Conservation (phyloP, 1,140 invertebrate species). For the Carposina sasakii region DNA sequence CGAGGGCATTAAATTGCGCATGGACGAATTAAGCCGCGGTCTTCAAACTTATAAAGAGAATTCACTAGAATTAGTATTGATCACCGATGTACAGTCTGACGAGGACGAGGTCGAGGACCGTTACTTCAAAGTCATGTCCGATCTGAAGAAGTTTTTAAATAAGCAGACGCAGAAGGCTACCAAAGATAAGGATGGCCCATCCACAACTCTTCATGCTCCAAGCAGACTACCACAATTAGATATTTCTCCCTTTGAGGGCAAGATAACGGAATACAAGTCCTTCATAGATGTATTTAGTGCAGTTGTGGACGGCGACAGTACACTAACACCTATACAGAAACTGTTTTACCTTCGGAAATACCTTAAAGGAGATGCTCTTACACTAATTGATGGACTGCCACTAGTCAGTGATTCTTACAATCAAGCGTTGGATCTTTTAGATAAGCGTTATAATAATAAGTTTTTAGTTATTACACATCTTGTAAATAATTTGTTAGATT, state of each 20-base stretch:
- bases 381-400: constrained; percentile 6
- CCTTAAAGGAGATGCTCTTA: constrained; percentile 2
- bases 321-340: constrained; percentile 1
- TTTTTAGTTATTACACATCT: background rate
- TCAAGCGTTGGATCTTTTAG: background rate
- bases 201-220: no score
- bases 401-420: constrained; percentile 1
- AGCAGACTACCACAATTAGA: background rate
- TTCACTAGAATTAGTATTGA: no score
- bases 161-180: no score
- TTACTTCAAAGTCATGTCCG: no score
- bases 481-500: constrained; percentile 5
- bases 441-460: constrained; percentile 7
- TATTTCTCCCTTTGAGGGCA: background rate
- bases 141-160: no score
- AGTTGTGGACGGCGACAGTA: background rate
- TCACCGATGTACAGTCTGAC: no score
- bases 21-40: no score
- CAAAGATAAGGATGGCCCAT: no score
- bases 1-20: no score
- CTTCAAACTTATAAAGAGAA: no score
- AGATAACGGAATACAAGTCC: background rate
- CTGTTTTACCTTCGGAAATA: constrained; percentile 7
- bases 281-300: constrained; percentile 9
- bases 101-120: no score